phyloP scores from a whole-genome alignment of 2,888 invertebrate genomes.

The Caenorhabditis sp. region DNA sequence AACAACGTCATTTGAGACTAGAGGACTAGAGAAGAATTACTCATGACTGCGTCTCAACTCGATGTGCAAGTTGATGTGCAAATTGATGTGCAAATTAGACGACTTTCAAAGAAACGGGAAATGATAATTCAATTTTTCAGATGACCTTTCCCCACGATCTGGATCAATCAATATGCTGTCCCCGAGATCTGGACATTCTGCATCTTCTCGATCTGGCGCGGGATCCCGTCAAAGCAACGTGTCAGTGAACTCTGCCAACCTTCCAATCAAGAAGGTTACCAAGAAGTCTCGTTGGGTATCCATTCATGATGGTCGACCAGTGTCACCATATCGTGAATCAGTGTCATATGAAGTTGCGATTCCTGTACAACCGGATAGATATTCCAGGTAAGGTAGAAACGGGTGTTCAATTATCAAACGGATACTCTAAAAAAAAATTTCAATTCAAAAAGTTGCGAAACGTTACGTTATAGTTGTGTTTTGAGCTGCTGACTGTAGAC shows the following conservation, averaged over 20 bases:
- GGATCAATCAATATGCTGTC: conserved; percentile 69
- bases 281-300: conserved; percentile 79
- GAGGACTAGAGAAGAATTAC: neutral
- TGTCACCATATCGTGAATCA: conserved; percentile 79
- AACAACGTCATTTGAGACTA: conserved; percentile 21
- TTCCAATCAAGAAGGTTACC: conserved; percentile 79
- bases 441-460: too few relatives aligned
- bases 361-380: conserved; percentile 69
- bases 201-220: conserved; percentile 63
- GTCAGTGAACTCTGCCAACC: conserved; percentile 51
- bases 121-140: too few relatives aligned
- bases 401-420: too few relatives aligned
- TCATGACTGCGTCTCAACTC: neutral
- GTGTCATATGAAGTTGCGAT: conserved; percentile 77
- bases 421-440: too few relatives aligned
- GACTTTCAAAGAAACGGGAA: conserved; percentile 13
- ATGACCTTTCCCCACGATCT: conserved; percentile 75
- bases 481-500: too few relatives aligned
- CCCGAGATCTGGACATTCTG: conserved; percentile 64
- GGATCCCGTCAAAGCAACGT: conserved; percentile 63
- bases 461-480: too few relatives aligned
- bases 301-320: conserved; percentile 81
- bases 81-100: conserved; percentile 7
- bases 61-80: conserved; percentile 13
- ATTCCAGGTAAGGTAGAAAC: conserved; percentile 44